These are phyloP conservation scores for Myotis pilosus DNA, from an alignment of 2,797 vertebrate species.

Conservation along the genomic window DNA sequence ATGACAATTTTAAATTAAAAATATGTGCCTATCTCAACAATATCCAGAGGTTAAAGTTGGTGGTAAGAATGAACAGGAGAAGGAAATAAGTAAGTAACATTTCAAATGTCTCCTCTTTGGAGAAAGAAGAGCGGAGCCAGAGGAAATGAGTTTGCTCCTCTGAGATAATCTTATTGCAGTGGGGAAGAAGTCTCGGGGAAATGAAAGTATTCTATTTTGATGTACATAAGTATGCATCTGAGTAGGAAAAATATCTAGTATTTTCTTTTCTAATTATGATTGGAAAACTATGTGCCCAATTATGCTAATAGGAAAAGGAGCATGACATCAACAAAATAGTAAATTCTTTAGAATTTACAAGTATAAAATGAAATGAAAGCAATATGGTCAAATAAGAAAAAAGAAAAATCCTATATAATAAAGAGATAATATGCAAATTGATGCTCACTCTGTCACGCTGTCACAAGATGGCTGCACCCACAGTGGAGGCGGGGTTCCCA, in stretches of 20 bases:
- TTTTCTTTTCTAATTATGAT: neutral
- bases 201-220: neutral
- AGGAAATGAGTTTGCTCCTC: neutral
- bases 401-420: neutral
- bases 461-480: too few species aligned
- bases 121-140: neutral
- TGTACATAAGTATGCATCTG: neutral
- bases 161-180: neutral
- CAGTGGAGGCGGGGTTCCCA: too few species aligned
- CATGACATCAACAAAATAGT: neutral
- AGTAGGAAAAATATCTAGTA: neutral
- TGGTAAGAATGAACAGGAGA: neutral
- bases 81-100: neutral
- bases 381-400: neutral
- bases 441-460: too few species aligned
- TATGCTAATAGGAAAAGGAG: neutral
- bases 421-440: too few species aligned
- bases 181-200: neutral
- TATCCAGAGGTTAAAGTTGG: neutral
- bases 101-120: neutral
- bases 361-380: neutral
- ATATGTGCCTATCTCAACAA: neutral
- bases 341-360: neutral
- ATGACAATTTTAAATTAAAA: neutral
- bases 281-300: neutral